These are phyloP conservation scores for Cantharis nigra DNA, from an alignment of 2,888 invertebrate genomes.

Conservation along the genomic window DNA sequence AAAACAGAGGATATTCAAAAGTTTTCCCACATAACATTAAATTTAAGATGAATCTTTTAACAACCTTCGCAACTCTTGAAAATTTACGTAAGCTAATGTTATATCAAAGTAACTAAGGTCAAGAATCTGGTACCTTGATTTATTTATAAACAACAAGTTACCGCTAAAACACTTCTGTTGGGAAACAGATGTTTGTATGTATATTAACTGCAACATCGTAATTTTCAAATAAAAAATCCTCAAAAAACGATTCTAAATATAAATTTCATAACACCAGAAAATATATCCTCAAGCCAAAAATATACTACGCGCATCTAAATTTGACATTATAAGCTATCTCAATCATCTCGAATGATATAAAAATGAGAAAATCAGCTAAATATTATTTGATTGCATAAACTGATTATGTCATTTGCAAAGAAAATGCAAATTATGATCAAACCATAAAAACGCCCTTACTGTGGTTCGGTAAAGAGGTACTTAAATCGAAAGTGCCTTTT, in stretches of 20 bases:
- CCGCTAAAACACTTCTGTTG: neutral
- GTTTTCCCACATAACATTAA: neutral
- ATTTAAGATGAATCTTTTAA: neutral
- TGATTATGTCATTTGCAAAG: neutral
- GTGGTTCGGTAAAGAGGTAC: neutral
- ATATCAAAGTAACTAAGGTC: neutral
- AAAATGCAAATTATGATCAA: neutral
- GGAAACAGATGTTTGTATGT: neutral
- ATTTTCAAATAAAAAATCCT: neutral
- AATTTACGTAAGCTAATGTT: neutral
- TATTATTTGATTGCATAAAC: neutral
- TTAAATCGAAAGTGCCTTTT: neutral
- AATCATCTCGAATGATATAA: neutral
- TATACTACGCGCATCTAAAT: neutral
- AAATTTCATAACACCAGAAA: neutral
- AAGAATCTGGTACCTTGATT: neutral
- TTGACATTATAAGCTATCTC: neutral
- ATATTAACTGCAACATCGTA: neutral
- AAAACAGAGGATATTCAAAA: neutral
- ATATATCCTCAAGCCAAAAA: neutral
- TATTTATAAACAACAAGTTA: neutral
- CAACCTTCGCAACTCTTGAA: neutral
- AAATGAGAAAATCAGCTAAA: neutral
- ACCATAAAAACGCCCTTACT: neutral
- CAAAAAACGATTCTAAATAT: neutral